Percentiles rank a stretch among this genome's conserved stretches.
phyloP scores from a whole-genome alignment of 2,797 vertebrate species.

The Meda fulgida region DNA sequence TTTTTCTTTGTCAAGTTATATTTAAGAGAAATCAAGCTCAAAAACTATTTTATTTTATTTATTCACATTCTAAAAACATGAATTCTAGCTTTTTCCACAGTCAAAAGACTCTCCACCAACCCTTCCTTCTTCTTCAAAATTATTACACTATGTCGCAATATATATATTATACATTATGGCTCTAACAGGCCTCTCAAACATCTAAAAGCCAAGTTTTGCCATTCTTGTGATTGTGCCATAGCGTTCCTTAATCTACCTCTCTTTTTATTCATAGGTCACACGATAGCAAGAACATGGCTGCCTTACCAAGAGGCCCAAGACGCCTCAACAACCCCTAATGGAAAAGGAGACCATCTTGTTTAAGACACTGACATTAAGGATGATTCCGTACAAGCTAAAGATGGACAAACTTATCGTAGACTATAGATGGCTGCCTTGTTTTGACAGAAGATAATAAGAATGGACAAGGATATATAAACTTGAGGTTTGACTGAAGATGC shows the following conservation, averaged over 20 bases:
- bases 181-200: not conserved
- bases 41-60: no score
- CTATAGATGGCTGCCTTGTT: constrained; percentile 4
- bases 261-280: constrained; percentile 83
- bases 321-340: constrained; percentile 62
- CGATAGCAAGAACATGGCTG: constrained; percentile 85
- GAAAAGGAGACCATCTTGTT: constrained; percentile 68
- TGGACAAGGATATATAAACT: constrained; percentile 14
- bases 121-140: no score
- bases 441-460: constrained; percentile 24
- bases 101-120: no score
- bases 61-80: no score
- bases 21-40: no score
- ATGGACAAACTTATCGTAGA: constrained; percentile 31
- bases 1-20: no score
- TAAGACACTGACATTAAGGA: constrained; percentile 45
- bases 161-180: no score
- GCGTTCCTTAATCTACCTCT: constrained; percentile 51
- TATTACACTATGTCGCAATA: no score
- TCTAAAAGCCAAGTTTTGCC: not conserved
- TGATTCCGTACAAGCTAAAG: constrained; percentile 4
- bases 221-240: not conserved
- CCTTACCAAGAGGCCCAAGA: constrained; percentile 65
- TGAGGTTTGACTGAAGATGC: constrained; percentile 7
- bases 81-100: no score